A percentile compares a stretch with the other conserved stretches of the same genome.
phyloP scores from a whole-genome alignment of 30 jellyfish, hydroid and myxozoan species.

The Aurelia aurita complex sp. Pacific region DNA sequence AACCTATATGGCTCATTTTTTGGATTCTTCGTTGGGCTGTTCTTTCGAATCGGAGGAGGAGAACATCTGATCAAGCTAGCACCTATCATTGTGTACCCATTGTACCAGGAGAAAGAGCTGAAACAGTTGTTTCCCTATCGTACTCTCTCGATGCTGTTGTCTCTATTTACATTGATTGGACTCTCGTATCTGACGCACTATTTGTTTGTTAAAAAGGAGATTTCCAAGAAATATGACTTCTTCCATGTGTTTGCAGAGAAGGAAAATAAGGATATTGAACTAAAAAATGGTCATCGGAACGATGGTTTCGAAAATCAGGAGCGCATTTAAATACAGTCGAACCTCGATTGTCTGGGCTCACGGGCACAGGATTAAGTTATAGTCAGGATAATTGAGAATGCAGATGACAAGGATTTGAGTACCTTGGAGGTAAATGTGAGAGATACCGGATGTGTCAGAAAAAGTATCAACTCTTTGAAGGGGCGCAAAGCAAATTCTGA shows the following conservation, averaged over 20 bases:
- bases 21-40: constrained; percentile 57
- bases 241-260: constrained; percentile 21
- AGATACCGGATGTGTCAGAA: no score
- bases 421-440: no score
- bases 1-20: constrained; percentile 63
- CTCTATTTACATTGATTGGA: constrained; percentile 50
- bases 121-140: constrained; percentile 69
- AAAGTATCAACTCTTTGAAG: no score
- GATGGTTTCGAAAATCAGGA: background rate
- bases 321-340: no score
- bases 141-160: constrained; percentile 71
- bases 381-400: no score
- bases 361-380: no score
- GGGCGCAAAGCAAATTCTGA: no score
- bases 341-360: no score
- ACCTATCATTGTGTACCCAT: constrained; percentile 60
- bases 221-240: constrained; percentile 62
- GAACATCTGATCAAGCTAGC: constrained; percentile 57
- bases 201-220: constrained; percentile 37
- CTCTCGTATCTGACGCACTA: constrained; percentile 60
- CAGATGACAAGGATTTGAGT: no score
- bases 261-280: constrained; percentile 10
- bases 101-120: constrained; percentile 46
- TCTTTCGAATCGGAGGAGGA: constrained; percentile 77
- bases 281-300: background rate